Evolutionary conservation across 2,797 vertebrate genomes (phyloP).

Genomic region (Corythornis leucogaster): DNA sequence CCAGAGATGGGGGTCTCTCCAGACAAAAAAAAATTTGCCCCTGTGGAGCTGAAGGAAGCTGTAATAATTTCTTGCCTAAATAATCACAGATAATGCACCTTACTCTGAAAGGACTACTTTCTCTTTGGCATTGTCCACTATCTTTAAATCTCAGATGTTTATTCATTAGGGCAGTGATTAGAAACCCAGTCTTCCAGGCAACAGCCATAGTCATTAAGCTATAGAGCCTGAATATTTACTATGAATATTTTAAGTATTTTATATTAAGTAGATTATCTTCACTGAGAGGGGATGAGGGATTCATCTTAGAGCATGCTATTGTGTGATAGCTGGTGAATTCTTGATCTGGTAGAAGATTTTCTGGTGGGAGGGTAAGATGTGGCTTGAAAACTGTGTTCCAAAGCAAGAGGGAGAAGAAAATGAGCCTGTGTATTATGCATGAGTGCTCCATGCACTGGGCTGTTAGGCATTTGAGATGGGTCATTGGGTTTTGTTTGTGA

Average conservation of each 20-base stretch:
- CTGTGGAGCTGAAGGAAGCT: background rate
- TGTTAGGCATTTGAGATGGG: constrained; percentile 13
- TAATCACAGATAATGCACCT: background rate
- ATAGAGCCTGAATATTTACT: constrained; percentile 11
- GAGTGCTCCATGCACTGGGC: background rate
- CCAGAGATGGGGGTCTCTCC: background rate
- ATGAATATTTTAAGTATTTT: constrained; percentile 43
- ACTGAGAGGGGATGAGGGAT: background rate
- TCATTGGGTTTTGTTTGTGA: background rate
- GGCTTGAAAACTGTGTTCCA: background rate
- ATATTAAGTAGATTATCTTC: constrained; percentile 34
- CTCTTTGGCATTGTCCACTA: background rate
- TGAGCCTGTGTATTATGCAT: background rate
- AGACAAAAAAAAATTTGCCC: background rate
- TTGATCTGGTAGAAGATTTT: background rate
- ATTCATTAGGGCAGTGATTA: constrained; percentile 43
- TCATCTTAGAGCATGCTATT: background rate
- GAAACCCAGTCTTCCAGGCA: constrained; percentile 20
- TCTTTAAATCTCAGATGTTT: constrained; percentile 38
- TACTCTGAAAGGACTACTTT: background rate
- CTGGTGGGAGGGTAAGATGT: background rate
- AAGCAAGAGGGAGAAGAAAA: background rate
- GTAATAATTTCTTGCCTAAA: background rate
- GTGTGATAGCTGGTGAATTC: background rate
- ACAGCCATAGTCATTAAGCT: background rate